Evolutionary conservation across 2,113 vertebrate species (phyloP).

Genomic region (Callospermophilus lateralis): DNA sequence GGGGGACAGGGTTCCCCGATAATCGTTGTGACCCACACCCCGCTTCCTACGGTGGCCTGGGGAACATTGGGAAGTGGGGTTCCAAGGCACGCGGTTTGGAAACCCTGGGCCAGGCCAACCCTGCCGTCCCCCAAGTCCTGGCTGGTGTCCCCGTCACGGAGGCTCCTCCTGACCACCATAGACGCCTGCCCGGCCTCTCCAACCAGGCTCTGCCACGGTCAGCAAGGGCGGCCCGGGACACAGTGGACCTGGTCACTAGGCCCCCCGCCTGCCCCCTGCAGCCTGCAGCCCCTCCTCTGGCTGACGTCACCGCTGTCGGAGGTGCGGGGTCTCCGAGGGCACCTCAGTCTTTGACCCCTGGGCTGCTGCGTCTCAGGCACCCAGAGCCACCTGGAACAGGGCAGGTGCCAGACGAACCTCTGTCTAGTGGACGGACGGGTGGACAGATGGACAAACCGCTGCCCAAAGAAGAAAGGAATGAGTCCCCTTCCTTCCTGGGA

Average conservation of each 20-base stretch:
- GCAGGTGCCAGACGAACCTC: too few species aligned
- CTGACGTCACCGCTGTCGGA: not conserved
- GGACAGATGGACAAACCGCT: too few species aligned
- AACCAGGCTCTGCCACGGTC: fast-evolving
- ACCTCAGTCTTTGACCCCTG: too few species aligned
- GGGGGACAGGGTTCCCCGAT: fast-evolving
- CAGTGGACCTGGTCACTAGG: fast-evolving
- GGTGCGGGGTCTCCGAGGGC: not conserved
- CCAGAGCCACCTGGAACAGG: not conserved
- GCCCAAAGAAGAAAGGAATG: not conserved
- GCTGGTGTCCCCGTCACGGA: fast-evolving
- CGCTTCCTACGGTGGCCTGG: not conserved
- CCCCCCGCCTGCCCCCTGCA: fast-evolving
- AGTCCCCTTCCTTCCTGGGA: not conserved
- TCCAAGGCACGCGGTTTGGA: not conserved
- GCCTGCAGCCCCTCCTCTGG: fast-evolving
- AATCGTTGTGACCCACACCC: not conserved
- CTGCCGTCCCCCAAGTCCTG: too few species aligned
- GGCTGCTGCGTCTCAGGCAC: too few species aligned
- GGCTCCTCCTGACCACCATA: not conserved
- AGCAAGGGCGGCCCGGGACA: fast-evolving
- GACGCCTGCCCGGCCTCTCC: fast-evolving
- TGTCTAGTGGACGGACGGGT: not conserved
- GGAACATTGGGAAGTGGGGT: not conserved
- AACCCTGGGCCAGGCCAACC: not conserved